Conservation (phyloP, 1,140 invertebrate genomes). For the Bombus waltoni region DNA sequence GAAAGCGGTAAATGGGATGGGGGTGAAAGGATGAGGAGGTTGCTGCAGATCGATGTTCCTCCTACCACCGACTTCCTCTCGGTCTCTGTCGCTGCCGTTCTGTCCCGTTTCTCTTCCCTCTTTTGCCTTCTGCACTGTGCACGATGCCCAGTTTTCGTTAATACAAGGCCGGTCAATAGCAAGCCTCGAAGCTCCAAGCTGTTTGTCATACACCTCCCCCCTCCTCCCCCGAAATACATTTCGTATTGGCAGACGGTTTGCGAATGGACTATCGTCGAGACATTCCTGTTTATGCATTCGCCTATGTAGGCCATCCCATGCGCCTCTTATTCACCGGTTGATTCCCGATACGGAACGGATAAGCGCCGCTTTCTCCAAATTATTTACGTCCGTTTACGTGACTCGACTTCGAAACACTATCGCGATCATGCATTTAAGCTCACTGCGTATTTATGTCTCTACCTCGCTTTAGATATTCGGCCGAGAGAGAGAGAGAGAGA, state of each 20-base stretch:
- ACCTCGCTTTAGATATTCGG: background rate
- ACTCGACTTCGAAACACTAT: background rate
- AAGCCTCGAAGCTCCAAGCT: slow-evolving; percentile 21
- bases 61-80: background rate
- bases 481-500: too few species aligned
- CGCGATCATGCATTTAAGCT: background rate
- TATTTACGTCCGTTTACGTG: slow-evolving; percentile 17
- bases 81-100: background rate
- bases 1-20: slow-evolving; percentile 25
- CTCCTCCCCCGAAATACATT: slow-evolving; percentile 8
- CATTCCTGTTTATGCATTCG: slow-evolving; percentile 36
- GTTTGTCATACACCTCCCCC: slow-evolving; percentile 25
- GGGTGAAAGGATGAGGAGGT: slow-evolving; percentile 15
- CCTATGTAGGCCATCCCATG: background rate
- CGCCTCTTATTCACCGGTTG: background rate
- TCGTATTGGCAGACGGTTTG: slow-evolving; percentile 29
- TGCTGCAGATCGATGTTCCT: slow-evolving; percentile 43
- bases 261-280: background rate
- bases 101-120: background rate
- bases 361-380: slow-evolving; percentile 8
- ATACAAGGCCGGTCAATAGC: slow-evolving; percentile 37
- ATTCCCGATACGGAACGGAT: slow-evolving; percentile 22
- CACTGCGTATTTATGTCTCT: background rate
- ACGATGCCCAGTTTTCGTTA: slow-evolving; percentile 37
- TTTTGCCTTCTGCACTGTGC: background rate